Evolutionary conservation across 1,140 invertebrate species (phyloP).

Genomic region (Cotesia vestalis): DNA sequence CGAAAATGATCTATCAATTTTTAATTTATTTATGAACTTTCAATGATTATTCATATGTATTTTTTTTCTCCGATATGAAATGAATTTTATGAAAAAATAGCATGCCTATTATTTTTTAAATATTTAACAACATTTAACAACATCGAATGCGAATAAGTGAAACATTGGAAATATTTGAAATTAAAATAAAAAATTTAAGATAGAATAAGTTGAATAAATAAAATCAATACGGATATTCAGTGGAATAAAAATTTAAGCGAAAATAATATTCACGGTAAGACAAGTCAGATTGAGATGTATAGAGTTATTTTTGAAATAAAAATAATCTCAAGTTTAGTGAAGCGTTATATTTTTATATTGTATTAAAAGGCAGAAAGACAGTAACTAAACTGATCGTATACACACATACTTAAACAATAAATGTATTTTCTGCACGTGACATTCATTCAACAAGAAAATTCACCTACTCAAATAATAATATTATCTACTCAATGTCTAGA

Average conservation of each 20-base stretch:
- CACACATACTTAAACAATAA: not conserved
- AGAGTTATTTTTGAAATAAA: not conserved
- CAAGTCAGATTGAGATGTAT: slow-evolving; percentile 2
- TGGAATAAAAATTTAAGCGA: slow-evolving; percentile 39
- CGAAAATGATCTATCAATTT: too few species aligned
- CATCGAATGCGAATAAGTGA: too few species aligned
- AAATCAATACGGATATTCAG: slow-evolving; percentile 32
- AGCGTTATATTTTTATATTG: slow-evolving; percentile 2
- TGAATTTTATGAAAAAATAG: too few species aligned
- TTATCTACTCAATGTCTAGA: too few species aligned
- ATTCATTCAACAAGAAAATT: not conserved
- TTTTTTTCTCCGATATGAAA: too few species aligned
- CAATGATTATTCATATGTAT: too few species aligned
- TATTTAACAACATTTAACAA: too few species aligned
- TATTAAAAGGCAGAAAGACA: slow-evolving; percentile 33
- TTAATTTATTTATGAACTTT: too few species aligned
- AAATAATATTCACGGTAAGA: slow-evolving; percentile 23
- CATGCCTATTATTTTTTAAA: too few species aligned
- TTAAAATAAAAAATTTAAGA: not conserved
- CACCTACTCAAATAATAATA: not conserved
- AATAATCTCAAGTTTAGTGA: slow-evolving; percentile 22
- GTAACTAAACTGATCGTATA: slow-evolving; percentile 30
- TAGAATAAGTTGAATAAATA: not conserved
- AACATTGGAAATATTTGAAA: too few species aligned
- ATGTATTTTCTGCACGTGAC: not conserved